Conservation (phyloP, 1,140 invertebrate species). For the Cydia splendana region DNA sequence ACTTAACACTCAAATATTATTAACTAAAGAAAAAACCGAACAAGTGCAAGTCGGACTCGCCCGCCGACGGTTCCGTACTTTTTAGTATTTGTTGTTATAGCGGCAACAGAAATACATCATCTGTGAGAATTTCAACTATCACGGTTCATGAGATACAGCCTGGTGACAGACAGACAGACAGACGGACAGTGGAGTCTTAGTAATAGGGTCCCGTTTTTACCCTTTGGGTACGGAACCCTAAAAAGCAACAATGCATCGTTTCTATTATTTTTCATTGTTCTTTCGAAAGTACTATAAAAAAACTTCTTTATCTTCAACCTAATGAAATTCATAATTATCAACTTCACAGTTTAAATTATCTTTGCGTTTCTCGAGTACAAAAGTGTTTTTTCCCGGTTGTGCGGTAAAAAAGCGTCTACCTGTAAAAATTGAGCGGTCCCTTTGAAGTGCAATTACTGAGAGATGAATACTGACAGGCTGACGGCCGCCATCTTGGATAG, state of each 20-base stretch:
- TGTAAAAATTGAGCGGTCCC: not conserved
- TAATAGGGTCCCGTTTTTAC: too few relatives aligned
- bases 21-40: not conserved
- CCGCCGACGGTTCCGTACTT: too few relatives aligned
- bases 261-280: not conserved
- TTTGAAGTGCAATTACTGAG: not conserved
- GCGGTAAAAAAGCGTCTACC: not conserved
- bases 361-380: not conserved
- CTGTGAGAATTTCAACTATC: too few relatives aligned
- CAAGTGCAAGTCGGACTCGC: too few relatives aligned
- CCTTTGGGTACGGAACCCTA: not conserved
- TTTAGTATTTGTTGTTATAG: too few relatives aligned
- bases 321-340: constrained; percentile 5
- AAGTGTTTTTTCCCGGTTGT: not conserved
- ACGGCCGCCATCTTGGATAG: not conserved
- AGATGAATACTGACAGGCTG: not conserved
- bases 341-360: not conserved
- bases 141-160: too few relatives aligned
- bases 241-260: not conserved
- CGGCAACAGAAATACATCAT: too few relatives aligned
- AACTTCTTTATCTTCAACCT: not conserved
- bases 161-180: too few relatives aligned
- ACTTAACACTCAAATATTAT: not conserved
- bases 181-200: too few relatives aligned
- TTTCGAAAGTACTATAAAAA: constrained; percentile 3